These are phyloP conservation scores for Dinoponera quadriceps DNA, from an alignment of 1,140 invertebrate genomes.

Conservation along the genomic window DNA sequence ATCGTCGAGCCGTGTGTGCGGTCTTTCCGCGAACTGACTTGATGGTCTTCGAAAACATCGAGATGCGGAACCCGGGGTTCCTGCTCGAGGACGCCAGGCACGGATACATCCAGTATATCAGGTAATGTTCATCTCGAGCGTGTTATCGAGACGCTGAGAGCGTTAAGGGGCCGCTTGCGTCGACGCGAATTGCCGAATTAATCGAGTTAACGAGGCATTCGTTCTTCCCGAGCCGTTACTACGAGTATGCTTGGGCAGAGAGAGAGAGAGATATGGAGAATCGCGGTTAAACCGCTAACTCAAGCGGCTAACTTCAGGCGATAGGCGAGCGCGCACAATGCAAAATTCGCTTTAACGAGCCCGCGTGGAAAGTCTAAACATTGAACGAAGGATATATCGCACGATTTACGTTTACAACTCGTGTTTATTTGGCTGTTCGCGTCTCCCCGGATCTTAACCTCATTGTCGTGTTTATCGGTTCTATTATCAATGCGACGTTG, in stretches of 20 bases:
- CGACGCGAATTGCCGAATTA: neutral
- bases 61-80: constrained; percentile 85
- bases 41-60: constrained; percentile 84
- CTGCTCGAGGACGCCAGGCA: constrained; percentile 84
- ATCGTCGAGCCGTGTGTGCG: neutral
- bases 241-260: too few species aligned
- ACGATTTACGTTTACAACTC: constrained; percentile 14
- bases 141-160: neutral
- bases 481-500: neutral
- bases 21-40: constrained; percentile 60
- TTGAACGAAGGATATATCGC: neutral
- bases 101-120: constrained; percentile 85
- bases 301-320: too few species aligned
- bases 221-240: too few species aligned
- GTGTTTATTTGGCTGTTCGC: neutral
- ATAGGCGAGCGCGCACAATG: too few species aligned
- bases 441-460: neutral
- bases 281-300: too few species aligned
- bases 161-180: neutral
- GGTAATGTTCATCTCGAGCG: constrained; percentile 66
- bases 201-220: neutral
- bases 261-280: neutral
- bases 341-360: neutral
- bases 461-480: constrained; percentile 12
- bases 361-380: constrained; percentile 1